Evolutionary conservation across 2,797 vertebrate species (phyloP).

Genomic region (Pantherophis alleghaniensis): DNA sequence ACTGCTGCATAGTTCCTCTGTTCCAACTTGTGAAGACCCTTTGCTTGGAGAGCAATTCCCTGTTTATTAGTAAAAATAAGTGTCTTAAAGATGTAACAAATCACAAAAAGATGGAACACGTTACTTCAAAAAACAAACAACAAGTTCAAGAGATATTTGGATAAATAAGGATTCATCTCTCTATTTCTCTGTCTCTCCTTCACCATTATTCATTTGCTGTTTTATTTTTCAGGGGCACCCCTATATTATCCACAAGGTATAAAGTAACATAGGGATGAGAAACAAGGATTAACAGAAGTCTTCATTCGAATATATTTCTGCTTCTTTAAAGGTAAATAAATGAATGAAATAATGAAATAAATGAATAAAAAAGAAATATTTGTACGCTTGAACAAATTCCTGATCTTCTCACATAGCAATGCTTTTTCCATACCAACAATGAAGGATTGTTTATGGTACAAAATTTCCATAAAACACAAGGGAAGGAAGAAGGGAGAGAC

Average conservation of each 20-base stretch:
- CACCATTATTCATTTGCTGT: background rate
- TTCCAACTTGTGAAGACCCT: conserved; percentile 45
- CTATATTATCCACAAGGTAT: conserved; percentile 52
- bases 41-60: background rate
- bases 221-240: conserved; percentile 40
- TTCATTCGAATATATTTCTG: conserved; percentile 50
- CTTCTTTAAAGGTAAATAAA: conserved; percentile 34
- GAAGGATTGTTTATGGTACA: conserved; percentile 51
- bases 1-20: conserved; percentile 19
- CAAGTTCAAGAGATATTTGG: conserved; percentile 60
- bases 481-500: background rate
- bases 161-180: conserved; percentile 53
- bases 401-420: conserved; percentile 48
- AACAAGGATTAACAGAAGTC: conserved; percentile 31
- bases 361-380: conserved; percentile 40
- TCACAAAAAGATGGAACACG: conserved; percentile 34
- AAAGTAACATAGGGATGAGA: conserved; percentile 43
- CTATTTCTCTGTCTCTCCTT: background rate
- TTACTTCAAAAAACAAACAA: conserved; percentile 46
- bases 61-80: conserved; percentile 40
- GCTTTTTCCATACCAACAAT: conserved; percentile 49
- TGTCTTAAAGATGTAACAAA: conserved; percentile 23
- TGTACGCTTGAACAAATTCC: conserved; percentile 51
- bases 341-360: no score
- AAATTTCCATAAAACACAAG: conserved; percentile 34